Evolutionary conservation across 2,888 invertebrate genomes (phyloP).

Genomic region (Opisthograptis luteolata): DNA sequence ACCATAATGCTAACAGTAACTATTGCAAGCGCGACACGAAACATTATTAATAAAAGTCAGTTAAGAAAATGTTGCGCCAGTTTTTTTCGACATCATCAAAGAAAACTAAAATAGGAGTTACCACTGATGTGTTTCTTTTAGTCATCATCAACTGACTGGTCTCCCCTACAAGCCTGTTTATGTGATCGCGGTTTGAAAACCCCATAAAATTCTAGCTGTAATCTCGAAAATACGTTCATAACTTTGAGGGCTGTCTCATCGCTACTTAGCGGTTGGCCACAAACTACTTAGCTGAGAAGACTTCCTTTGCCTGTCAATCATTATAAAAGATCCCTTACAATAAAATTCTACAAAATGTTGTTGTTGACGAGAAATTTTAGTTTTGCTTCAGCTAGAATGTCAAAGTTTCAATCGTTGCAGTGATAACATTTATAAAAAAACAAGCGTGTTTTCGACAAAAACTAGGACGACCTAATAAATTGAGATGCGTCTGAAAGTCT

Average conservation of each 20-base stretch:
- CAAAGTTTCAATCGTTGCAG: constrained; percentile 9
- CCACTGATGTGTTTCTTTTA: constrained; percentile 12
- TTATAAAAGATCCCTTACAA: constrained; percentile 42
- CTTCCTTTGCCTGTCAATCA: constrained; percentile 59
- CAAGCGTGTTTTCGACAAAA: constrained; percentile 19
- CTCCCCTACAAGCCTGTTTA: constrained; percentile 38
- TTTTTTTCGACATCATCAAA: constrained; percentile 20
- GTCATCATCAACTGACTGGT: constrained; percentile 4
- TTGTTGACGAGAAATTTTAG: too few relatives aligned
- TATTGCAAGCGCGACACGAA: too few relatives aligned
- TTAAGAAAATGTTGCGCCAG: constrained; percentile 16
- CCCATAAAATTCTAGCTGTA: constrained; percentile 51
- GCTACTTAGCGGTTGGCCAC: constrained; percentile 67
- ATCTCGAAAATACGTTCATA: constrained; percentile 53
- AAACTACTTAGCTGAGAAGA: constrained; percentile 55
- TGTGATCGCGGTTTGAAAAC: constrained; percentile 48
- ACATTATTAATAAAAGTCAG: constrained; percentile 12
- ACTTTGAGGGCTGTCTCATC: constrained; percentile 52
- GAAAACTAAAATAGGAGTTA: constrained; percentile 13
- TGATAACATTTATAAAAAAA: constrained; percentile 20
- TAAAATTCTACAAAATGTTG: constrained; percentile 42
- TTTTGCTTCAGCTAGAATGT: constrained; percentile 6
- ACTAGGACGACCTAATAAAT: constrained; percentile 14
- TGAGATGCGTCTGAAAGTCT: constrained; percentile 11
- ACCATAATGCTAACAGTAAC: constrained; percentile 16